These are phyloP conservation scores for Ptyas mucosa DNA, from an alignment of 2,113 vertebrate species.

Conservation along the genomic window DNA sequence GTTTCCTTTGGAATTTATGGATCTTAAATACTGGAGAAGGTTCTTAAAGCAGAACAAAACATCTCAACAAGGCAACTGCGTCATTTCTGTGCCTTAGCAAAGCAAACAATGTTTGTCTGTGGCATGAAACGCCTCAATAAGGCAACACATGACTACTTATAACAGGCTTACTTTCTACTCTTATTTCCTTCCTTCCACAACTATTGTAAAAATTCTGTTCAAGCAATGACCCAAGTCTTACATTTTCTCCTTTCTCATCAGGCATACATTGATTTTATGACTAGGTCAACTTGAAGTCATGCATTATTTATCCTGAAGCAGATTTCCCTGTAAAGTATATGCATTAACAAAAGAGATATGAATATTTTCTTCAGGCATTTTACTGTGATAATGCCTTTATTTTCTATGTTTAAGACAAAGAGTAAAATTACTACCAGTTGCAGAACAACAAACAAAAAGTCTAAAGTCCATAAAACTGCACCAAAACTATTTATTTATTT, in stretches of 20 bases:
- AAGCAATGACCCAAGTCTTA: background rate
- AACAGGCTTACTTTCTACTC: background rate
- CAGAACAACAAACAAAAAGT: background rate
- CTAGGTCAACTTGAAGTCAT: background rate
- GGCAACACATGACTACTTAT: background rate
- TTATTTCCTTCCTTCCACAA: background rate
- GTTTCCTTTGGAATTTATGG: background rate
- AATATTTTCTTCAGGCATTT: background rate
- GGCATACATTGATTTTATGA: background rate
- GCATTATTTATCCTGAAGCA: background rate
- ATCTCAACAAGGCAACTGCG: background rate
- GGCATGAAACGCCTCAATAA: background rate
- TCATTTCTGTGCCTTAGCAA: background rate
- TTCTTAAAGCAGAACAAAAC: background rate
- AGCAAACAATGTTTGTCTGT: background rate
- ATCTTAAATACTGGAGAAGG: background rate
- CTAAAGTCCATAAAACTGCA: background rate
- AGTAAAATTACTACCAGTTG: background rate
- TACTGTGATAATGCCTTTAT: constrained; percentile 1
- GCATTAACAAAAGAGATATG: background rate
- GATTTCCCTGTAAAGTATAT: background rate
- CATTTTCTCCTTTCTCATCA: background rate
- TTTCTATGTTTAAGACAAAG: background rate
- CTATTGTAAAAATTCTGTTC: background rate
- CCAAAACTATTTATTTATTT: background rate